phyloP scores from a whole-genome alignment of 2,113 vertebrate genomes.

The Gila orcuttii region DNA sequence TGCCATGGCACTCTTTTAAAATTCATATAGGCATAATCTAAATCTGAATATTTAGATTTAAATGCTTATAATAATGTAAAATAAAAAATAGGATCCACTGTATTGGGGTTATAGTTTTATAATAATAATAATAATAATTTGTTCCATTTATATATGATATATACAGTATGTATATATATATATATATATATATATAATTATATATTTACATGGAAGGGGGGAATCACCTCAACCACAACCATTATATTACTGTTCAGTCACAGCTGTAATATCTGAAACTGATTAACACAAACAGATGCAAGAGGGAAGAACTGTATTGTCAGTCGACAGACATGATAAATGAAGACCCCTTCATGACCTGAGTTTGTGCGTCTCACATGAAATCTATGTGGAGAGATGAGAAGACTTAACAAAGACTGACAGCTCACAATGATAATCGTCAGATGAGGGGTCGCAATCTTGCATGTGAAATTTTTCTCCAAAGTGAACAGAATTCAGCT shows the following conservation, averaged over 20 bases:
- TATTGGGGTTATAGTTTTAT: not conserved
- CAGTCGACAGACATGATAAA: not conserved
- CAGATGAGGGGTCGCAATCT: too few relatives aligned
- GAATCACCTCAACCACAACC: too few relatives aligned
- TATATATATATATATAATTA: too few relatives aligned
- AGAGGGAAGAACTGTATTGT: not conserved
- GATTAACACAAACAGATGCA: not conserved
- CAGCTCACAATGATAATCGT: not conserved
- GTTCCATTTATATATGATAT: too few relatives aligned
- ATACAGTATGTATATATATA: too few relatives aligned
- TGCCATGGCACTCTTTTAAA: not conserved
- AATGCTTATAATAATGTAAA: not conserved
- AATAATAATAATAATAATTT: too few relatives aligned
- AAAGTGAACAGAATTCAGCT: not conserved
- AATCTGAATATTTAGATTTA: not conserved
- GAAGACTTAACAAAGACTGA: not conserved
- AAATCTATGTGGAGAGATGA: not conserved
- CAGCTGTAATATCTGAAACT: not conserved
- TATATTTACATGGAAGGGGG: too few relatives aligned
- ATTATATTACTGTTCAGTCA: not conserved
- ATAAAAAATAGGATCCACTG: too few relatives aligned
- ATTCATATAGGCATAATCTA: not conserved
- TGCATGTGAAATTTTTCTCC: not conserved
- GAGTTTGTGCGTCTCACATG: not conserved
- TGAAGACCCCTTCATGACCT: not conserved